Base-by-base conservation (phyloP, 2,113 vertebrate species). In the human region DNA sequence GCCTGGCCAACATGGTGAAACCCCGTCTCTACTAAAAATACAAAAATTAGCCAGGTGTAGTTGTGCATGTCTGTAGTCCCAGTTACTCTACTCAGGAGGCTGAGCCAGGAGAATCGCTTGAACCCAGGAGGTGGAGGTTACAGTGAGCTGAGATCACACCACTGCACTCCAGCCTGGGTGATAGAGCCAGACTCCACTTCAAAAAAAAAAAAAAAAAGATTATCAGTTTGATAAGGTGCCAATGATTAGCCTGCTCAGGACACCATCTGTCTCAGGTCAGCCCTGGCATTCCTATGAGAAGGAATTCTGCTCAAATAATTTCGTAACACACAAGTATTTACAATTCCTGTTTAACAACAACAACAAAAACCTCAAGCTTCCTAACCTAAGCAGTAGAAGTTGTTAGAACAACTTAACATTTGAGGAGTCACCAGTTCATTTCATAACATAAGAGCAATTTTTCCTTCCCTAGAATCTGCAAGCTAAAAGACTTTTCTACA, bases 271-370 rank as follows among this genome's bases (percentile, higher is more conserved):
- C 52, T 89, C 32, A 13, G 61, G 50, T 57, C 61, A 91, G 66
- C 25, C 22, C 27, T 52, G 20, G 22, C 13, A 89, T 92, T 91
- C 73, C 89, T 55, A 70, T 5, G 75, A 96, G 75, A 93, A 93
- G 20, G 43, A 96, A 90, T 12, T 93, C 70, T 30, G 55, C 38
- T 96, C 92, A 75, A 86, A 50, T 61, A 48, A 92, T 72, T 93
- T 85, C 43, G 45, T 79, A 78, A 95, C 14, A 89, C 48, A 14
- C 6, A 75, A 89, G 82, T 57, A 59, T 91, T 93, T 98, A 84
- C 27, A 80, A 61, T 92, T 93, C 61, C 38, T 81, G 85, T 79
- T 13, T 70, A 61, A 87, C 4, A 73, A 73, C 35, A 70, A 70
- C 11, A 72, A 70, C n/a, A 52, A 59, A 75, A 88, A 57, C 16